A percentile compares a stretch with the other conserved stretches of the same genome.
These are phyloP conservation scores for Argyrosomus japonicus DNA, from an alignment of 2,113 vertebrate genomes.

Conservation along the genomic window DNA sequence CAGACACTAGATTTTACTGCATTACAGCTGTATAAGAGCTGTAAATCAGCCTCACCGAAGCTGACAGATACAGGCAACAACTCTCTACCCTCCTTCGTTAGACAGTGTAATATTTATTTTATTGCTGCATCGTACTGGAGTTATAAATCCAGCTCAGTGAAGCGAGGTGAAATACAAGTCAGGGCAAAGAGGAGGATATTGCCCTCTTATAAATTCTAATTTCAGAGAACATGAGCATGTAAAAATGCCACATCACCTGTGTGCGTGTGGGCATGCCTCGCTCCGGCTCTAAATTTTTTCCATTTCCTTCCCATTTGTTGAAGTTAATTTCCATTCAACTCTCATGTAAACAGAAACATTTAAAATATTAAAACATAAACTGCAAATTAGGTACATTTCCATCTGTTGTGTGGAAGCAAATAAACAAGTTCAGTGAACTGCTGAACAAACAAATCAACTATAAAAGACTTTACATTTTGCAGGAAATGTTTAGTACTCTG, in stretches of 20 bases:
- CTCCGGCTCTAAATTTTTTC: not conserved
- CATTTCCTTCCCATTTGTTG: not conserved
- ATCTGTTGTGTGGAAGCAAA: constrained; percentile 20
- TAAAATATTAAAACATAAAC: not conserved
- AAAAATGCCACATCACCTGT: constrained; percentile 33
- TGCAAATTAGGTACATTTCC: not conserved
- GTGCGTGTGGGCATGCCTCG: not conserved
- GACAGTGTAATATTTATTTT: constrained; percentile 60
- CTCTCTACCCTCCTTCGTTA: constrained; percentile 39
- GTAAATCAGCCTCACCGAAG: constrained; percentile 51
- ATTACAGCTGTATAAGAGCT: constrained; percentile 39
- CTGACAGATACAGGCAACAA: constrained; percentile 26
- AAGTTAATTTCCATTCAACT: not conserved
- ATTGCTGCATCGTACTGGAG: constrained; percentile 51
- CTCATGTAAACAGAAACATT: constrained; percentile 1
- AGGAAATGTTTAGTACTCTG: not conserved
- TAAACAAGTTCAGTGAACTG: constrained; percentile 1
- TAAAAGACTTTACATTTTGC: not conserved
- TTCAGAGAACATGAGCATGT: constrained; percentile 43
- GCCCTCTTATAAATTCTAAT: constrained; percentile 51
- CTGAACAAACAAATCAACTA: constrained; percentile 1
- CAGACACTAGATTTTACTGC: constrained; percentile 48
- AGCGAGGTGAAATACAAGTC: constrained; percentile 39
- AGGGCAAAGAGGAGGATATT: constrained; percentile 53
- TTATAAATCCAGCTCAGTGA: constrained; percentile 57